A percentile compares a stretch with the other conserved stretches of the same genome.
phyloP scores from a whole-genome alignment of 2,797 vertebrate species.

The Rhynchotus rufescens region DNA sequence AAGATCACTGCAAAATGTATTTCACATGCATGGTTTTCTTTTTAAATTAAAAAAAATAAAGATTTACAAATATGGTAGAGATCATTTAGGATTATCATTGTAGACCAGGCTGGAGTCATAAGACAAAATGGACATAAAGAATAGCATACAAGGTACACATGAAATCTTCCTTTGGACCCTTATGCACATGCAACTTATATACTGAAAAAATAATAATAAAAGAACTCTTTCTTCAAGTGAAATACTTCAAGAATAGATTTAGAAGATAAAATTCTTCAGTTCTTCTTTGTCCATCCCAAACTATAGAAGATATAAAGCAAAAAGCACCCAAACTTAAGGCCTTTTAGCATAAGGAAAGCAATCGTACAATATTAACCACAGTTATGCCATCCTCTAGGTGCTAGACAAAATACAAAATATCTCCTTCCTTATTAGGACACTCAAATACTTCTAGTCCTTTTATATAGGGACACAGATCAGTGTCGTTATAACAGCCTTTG shows the following conservation, averaged over 20 bases:
- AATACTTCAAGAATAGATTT: background rate
- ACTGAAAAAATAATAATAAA: fast-evolving
- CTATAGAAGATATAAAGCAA: fast-evolving
- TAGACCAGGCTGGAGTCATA: background rate
- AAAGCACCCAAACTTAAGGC: background rate
- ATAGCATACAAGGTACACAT: fast-evolving
- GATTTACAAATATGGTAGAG: background rate
- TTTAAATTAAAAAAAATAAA: too few relatives aligned
- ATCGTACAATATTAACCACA: fast-evolving
- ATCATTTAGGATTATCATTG: background rate
- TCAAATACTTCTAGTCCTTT: fast-evolving
- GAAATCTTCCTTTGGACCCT: fast-evolving
- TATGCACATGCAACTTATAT: fast-evolving
- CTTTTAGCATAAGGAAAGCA: too few relatives aligned
- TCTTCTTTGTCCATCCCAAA: fast-evolving
- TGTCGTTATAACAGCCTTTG: fast-evolving
- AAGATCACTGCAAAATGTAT: background rate
- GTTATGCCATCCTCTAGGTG: background rate
- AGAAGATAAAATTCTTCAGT: background rate
- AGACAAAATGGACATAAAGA: background rate
- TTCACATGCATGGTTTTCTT: background rate
- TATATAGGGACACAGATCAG: fast-evolving
- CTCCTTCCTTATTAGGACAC: fast-evolving
- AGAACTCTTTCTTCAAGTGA: fast-evolving
- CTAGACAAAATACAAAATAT: fast-evolving